Conservation (phyloP, 2,888 invertebrate genomes). For the Ormyrus nitidulus region DNA sequence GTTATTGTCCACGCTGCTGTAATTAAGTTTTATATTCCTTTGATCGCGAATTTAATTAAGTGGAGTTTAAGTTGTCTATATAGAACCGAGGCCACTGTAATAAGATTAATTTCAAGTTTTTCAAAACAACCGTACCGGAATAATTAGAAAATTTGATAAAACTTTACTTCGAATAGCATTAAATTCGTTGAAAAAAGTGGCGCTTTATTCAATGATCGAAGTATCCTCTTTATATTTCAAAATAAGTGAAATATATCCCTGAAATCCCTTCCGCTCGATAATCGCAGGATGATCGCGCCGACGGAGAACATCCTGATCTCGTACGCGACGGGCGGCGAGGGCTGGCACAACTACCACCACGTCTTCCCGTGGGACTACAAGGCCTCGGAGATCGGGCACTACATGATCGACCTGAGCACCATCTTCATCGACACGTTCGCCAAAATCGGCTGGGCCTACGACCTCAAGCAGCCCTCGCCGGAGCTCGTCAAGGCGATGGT, state of each 20-base stretch:
- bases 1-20: too few species aligned
- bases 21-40: too few species aligned
- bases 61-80: too few species aligned
- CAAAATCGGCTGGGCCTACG: constrained; percentile 86
- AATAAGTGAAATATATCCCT: neutral
- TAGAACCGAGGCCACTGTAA: too few species aligned
- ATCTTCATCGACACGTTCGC: constrained; percentile 83
- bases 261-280: neutral
- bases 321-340: constrained; percentile 73
- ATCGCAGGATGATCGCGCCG: constrained; percentile 58
- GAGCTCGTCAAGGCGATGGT: constrained; percentile 77
- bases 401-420: constrained; percentile 81
- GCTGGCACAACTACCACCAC: constrained; percentile 87
- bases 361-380: constrained; percentile 96
- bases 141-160: too few species aligned
- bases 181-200: neutral
- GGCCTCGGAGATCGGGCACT: constrained; percentile 86
- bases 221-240: too few species aligned
- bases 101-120: too few species aligned
- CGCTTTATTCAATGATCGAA: too few species aligned
- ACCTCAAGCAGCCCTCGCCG: constrained; percentile 82
- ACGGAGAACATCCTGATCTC: constrained; percentile 63
- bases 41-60: too few species aligned
- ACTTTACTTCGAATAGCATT: neutral
- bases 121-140: too few species aligned